Evolutionary conservation across 2,888 invertebrate species (phyloP).

Genomic region (Ornithoptera alexandrae): DNA sequence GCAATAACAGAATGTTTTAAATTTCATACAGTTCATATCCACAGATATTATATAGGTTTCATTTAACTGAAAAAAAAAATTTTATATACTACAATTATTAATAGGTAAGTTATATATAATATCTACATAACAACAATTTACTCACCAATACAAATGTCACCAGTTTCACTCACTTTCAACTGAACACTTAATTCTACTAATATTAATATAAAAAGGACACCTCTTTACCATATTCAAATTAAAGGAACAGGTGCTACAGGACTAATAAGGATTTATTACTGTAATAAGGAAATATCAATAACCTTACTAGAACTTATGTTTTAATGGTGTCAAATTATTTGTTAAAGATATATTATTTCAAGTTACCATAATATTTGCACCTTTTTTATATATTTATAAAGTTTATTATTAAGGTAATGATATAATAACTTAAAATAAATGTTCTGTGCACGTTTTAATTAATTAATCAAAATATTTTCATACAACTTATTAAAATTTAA

Average conservation of each 20-base stretch:
- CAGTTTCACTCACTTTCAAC: conserved; percentile 14
- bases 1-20: too few species aligned
- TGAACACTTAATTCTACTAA: conserved; percentile 18
- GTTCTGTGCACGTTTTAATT: too few species aligned
- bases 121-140: conserved; percentile 17
- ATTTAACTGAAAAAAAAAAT: neutral
- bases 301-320: neutral
- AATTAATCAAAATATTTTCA: too few species aligned
- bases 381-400: too few species aligned
- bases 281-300: neutral
- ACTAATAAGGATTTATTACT: neutral
- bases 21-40: too few species aligned
- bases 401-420: too few species aligned
- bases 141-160: conserved; percentile 23
- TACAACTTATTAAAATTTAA: neutral
- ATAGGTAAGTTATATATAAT: conserved; percentile 9
- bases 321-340: neutral
- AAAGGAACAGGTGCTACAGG: neutral
- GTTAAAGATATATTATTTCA: neutral
- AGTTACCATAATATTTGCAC: too few species aligned
- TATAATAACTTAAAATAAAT: too few species aligned
- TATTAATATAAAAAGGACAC: conserved; percentile 18
- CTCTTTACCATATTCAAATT: neutral
- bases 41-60: too few species aligned
- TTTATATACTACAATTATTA: neutral